phyloP scores from a whole-genome alignment of 2,797 vertebrate species.

The Intellagama lesueurii region DNA sequence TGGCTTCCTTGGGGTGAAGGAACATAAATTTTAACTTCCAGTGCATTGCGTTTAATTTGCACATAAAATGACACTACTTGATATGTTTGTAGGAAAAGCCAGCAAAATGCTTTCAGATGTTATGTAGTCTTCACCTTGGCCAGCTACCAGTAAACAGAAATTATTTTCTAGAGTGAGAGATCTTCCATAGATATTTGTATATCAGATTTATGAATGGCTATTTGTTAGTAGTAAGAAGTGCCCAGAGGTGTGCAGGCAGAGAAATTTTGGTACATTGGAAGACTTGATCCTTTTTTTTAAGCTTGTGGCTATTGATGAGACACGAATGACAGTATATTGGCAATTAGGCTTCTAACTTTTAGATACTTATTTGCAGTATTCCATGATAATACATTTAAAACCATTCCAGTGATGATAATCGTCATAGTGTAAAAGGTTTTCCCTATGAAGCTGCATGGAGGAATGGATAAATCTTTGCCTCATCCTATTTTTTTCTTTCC shows the following conservation, averaged over 20 bases:
- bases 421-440: neutral
- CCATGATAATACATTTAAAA: neutral
- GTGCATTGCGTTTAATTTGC: neutral
- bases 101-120: neutral
- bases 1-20: too few relatives aligned
- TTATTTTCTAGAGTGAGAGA: neutral
- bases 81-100: too few relatives aligned
- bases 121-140: neutral
- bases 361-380: neutral
- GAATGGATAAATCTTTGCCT: neutral
- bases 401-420: neutral
- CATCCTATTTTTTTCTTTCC: neutral
- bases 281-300: neutral
- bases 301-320: neutral
- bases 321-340: neutral
- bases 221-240: neutral
- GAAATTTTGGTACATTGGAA: neutral
- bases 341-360: neutral
- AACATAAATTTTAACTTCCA: neutral
- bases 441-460: neutral
- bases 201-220: neutral
- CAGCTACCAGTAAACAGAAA: neutral
- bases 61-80: too few relatives aligned
- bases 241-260: neutral
- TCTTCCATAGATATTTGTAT: neutral